Evolutionary conservation across 2,797 vertebrate genomes (phyloP), one percentile per base, ranked within the genome.

Genomic region (Macrochelys suwanniensis): DNA sequence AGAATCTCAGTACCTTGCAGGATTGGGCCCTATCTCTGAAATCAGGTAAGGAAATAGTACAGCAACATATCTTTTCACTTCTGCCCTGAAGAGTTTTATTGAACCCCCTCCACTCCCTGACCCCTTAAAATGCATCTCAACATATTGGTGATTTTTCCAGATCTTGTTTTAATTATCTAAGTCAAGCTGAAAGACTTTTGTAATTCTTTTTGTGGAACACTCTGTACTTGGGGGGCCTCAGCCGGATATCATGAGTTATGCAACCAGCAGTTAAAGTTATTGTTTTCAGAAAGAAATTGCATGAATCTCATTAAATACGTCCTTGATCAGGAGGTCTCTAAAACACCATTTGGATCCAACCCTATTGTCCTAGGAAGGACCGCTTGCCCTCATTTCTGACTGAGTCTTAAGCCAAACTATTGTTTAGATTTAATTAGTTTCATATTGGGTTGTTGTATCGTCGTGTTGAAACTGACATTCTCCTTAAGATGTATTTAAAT

Each of bases 161-260:
- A 80, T 91, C 76, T 56, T 92, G 95, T 91, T 92, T 96, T 92
- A 91, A 85, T 94, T 95, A 92, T 84, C 88, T 54, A 93, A 90
- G 85, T 90, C 65, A 88, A 97, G 87, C 54, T 93, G 37, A 95
- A 93, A 78, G 51, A 94, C 85, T 87, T 96, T 96, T 95, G 80
- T 86, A 74, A 76, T 92, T 96, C 93, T 93, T 95, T 93, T 65
- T 82, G 45, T 80, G 51, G 97, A 92, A 97, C 95, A 93, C 87
- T 85, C 87, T 97, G 97, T 96, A 90, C 96, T 95, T 95, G 65
- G 85, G 96, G 91, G 96, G 95, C 93, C 96, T 97, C 96, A 96
- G 94, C 96, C 93, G 95, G 97, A 93, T 93, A 84, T 92, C 96
- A 89, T 45, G 95, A 79, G 86, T 97, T 98, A 98, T 96, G 97